Conservation (phyloP, 2,888 invertebrate genomes). For the Spatulosminthurus flaviceps region DNA sequence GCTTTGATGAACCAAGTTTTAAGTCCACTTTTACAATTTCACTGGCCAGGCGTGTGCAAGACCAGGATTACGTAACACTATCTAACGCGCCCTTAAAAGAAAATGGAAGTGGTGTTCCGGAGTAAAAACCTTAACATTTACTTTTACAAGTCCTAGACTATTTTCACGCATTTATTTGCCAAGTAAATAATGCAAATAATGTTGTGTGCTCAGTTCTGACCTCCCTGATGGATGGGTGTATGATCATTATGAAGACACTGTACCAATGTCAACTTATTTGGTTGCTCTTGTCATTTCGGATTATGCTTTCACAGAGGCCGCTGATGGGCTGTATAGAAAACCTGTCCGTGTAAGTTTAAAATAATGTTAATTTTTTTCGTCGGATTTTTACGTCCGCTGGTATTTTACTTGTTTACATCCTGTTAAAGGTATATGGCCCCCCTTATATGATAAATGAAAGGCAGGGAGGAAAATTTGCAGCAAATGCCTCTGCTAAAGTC, state of each 20-base stretch:
- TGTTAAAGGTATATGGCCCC: constrained; percentile 6
- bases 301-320: background rate
- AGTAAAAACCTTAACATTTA: constrained; percentile 7
- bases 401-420: no score
- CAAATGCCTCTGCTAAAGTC: background rate
- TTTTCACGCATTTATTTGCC: background rate
- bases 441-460: background rate
- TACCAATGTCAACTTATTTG: constrained; percentile 3
- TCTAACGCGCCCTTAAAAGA: background rate
- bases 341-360: constrained; percentile 3
- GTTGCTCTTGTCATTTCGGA: constrained; percentile 3
- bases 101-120: background rate
- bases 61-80: background rate
- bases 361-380: background rate
- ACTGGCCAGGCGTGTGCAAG: background rate
- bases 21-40: background rate
- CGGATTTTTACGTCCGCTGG: background rate
- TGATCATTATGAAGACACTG: constrained; percentile 11
- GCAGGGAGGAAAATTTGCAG: background rate
- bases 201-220: background rate
- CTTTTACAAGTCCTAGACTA: no score
- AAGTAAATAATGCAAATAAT: background rate
- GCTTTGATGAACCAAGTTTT: constrained; percentile 9
- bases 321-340: background rate
- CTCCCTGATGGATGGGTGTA: background rate